A percentile compares a stretch with the other conserved stretches of the same genome.
Conservation (phyloP, 2,113 vertebrate species). For the Panurus biarmicus region DNA sequence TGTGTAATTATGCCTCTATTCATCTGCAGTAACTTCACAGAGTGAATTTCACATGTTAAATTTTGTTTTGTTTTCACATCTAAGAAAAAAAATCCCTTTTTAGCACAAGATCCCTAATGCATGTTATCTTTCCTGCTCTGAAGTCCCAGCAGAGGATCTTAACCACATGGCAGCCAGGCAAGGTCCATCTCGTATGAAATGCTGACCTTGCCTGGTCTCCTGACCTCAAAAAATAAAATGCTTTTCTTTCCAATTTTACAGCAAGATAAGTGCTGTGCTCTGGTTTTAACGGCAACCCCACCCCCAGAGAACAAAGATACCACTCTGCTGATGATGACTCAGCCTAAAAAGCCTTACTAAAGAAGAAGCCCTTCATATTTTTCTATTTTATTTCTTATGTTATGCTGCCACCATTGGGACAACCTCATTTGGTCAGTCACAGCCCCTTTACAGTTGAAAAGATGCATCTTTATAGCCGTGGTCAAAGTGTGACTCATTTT, state of each 20-base stretch:
- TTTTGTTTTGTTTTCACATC: not conserved
- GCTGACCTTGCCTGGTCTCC: not conserved
- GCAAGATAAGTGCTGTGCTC: not conserved
- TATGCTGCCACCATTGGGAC: slow-evolving; percentile 70
- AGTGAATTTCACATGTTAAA: not conserved
- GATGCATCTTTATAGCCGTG: not conserved
- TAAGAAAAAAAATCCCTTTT: not conserved
- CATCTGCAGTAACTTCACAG: not conserved
- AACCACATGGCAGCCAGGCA: not conserved
- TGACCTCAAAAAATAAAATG: not conserved
- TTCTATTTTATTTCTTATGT: slow-evolving; percentile 12
- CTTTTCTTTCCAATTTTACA: not conserved
- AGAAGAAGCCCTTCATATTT: not conserved
- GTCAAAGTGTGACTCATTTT: not conserved
- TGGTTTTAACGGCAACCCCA: not conserved
- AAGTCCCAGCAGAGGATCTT: not conserved
- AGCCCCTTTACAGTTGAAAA: not conserved
- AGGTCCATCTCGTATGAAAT: fast-evolving
- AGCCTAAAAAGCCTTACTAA: not conserved
- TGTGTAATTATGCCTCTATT: not conserved
- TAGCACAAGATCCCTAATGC: not conserved
- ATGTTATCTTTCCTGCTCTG: not conserved
- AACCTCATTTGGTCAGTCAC: not conserved
- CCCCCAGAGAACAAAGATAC: not conserved
- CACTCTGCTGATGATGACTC: not conserved